These are phyloP conservation scores for Leuciscus waleckii DNA, from an alignment of 2,797 vertebrate species.

Conservation along the genomic window DNA sequence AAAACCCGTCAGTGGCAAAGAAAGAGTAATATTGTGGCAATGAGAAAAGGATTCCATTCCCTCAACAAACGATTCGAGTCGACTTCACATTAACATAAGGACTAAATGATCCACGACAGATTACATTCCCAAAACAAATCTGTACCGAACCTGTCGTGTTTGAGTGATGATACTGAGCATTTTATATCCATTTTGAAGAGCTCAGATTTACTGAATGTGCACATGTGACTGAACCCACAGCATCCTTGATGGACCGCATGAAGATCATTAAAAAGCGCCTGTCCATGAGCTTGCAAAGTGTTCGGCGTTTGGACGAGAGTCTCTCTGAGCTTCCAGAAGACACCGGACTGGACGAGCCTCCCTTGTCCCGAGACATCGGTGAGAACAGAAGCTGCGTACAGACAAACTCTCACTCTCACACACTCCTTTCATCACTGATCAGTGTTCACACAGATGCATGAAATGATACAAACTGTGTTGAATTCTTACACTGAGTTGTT, in stretches of 20 bases:
- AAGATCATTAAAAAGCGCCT: conserved; percentile 84
- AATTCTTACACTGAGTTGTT: neutral
- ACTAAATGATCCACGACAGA: neutral
- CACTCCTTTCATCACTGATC: neutral
- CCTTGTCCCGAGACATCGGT: conserved; percentile 77
- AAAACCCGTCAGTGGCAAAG: neutral
- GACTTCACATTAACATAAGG: neutral
- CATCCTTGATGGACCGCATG: conserved; percentile 82
- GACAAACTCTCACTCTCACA: neutral
- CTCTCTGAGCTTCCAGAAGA: conserved; percentile 82
- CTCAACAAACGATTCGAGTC: neutral
- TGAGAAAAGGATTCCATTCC: neutral
- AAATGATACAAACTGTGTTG: neutral
- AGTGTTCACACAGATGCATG: neutral
- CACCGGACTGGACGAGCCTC: conserved; percentile 77
- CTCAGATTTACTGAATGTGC: neutral
- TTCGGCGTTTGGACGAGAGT: conserved; percentile 81
- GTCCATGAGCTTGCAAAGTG: conserved; percentile 83
- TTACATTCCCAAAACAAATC: neutral
- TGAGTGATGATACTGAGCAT: neutral
- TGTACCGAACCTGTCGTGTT: neutral
- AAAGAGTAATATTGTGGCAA: neutral
- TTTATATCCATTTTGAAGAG: neutral
- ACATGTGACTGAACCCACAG: neutral
- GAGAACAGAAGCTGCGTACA: conserved; percentile 58